Conservation (phyloP, 92 coral and sea anemone genomes). For the Epizoanthus rinbou region DNA sequence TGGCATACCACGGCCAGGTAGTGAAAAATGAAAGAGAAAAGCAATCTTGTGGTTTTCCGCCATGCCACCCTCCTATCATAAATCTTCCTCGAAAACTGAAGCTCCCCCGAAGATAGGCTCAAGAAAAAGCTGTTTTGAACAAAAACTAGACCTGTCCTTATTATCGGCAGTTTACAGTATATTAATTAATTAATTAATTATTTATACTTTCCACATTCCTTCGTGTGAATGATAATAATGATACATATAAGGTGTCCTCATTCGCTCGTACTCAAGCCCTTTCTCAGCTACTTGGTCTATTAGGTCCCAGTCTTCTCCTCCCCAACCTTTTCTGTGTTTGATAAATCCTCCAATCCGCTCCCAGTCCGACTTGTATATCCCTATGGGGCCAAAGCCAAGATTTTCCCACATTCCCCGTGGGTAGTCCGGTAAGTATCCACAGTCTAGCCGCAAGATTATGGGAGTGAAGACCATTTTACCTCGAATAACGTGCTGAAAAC, state of each 20-base stretch:
- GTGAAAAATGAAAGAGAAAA: no score
- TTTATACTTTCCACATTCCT: conserved; percentile 49
- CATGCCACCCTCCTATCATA: no score
- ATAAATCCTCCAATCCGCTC: conserved; percentile 44
- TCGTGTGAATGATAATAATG: conserved; percentile 51
- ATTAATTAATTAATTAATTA: not conserved
- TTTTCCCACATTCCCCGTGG: conserved; percentile 55
- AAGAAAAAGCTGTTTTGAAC: no score
- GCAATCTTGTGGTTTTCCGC: no score
- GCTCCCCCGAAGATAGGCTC: no score
- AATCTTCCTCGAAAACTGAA: no score
- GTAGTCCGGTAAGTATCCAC: conserved; percentile 41
- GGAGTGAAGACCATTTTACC: conserved; percentile 61
- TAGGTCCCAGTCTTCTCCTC: conserved; percentile 65
- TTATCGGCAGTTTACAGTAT: not conserved
- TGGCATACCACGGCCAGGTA: no score
- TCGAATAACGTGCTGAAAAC: conserved; percentile 43
- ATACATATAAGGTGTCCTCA: conserved; percentile 49
- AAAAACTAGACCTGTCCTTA: not conserved
- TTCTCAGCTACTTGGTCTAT: conserved; percentile 49
- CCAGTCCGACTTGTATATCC: conserved; percentile 53
- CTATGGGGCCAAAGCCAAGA: conserved; percentile 56
- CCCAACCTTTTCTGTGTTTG: conserved; percentile 48
- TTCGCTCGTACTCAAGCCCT: conserved; percentile 58
- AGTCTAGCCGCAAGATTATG: conserved; percentile 41